Evolutionary conservation across 2,888 invertebrate species (phyloP).

Genomic region (Chironomus riparius): DNA sequence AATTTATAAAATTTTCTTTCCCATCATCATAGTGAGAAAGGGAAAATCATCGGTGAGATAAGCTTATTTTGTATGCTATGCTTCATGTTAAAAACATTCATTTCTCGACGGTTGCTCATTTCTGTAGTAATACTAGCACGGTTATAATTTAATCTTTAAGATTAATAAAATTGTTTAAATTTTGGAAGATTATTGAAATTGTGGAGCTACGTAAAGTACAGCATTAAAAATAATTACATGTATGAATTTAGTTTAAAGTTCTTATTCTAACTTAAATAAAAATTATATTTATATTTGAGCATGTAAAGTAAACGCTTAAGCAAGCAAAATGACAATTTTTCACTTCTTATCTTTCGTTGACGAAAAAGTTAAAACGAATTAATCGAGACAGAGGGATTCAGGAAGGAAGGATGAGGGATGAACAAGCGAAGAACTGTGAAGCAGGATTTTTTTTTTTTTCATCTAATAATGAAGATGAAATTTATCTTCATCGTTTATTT

Average conservation of each 20-base stretch:
- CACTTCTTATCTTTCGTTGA: constrained; percentile 19
- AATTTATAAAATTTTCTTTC: constrained; percentile 12
- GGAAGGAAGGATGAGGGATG: not conserved
- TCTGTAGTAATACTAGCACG: not conserved
- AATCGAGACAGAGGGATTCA: not conserved
- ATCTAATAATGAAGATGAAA: constrained; percentile 11
- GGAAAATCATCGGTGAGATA: not conserved
- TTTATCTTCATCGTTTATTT: constrained; percentile 7
- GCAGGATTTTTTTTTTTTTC: not conserved
- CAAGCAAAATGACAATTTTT: constrained; percentile 20
- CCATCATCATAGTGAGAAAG: not conserved
- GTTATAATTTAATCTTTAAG: not conserved
- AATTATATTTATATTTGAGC: too few species aligned
- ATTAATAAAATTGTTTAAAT: not conserved
- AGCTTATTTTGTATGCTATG: constrained; percentile 16
- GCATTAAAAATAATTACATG: too few species aligned
- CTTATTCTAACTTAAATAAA: too few species aligned
- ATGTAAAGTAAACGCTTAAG: not conserved
- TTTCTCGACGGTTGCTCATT: not conserved
- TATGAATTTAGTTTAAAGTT: too few species aligned
- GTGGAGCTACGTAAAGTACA: too few species aligned
- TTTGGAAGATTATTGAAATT: too few species aligned
- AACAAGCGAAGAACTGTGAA: too few species aligned
- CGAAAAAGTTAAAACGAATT: not conserved
- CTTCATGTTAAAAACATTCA: constrained; percentile 1